phyloP scores from a whole-genome alignment of 2,888 invertebrate genomes.

The Synergus japonicus region DNA sequence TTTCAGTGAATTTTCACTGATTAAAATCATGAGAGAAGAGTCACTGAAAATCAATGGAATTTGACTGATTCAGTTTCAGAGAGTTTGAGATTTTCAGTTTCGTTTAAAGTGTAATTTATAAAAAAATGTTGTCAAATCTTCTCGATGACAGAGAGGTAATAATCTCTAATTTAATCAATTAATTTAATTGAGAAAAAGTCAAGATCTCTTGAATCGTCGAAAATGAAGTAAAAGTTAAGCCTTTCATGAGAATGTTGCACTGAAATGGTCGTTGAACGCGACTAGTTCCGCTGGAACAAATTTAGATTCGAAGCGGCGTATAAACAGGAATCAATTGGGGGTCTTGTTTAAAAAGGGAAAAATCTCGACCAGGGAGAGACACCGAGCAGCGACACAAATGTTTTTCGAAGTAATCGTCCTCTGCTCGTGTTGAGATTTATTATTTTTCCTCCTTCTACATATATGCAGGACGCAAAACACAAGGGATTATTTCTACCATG shows the following conservation, averaged over 20 bases:
- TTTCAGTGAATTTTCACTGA: no score
- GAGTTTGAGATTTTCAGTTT: no score
- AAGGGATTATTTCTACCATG: slow-evolving; percentile 1
- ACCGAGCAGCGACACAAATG: slow-evolving; percentile 28
- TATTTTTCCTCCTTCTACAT: not conserved
- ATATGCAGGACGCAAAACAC: not conserved
- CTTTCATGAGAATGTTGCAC: slow-evolving; percentile 31
- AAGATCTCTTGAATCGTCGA: not conserved
- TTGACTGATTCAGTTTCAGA: no score
- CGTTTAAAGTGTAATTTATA: no score
- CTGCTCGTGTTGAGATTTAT: slow-evolving; percentile 20
- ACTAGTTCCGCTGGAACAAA: slow-evolving; percentile 40
- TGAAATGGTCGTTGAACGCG: slow-evolving; percentile 36
- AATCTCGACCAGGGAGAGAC: slow-evolving; percentile 9
- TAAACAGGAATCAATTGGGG: slow-evolving; percentile 49
- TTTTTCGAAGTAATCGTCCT: slow-evolving; percentile 18
- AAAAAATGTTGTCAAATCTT: no score
- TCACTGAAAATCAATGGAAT: no score
- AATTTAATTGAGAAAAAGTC: not conserved
- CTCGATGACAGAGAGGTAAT: no score
- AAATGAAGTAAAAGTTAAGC: not conserved
- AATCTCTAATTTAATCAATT: no score
- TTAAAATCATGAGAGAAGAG: no score
- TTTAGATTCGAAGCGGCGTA: slow-evolving; percentile 51
- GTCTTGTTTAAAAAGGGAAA: slow-evolving; percentile 46